Conservation (phyloP, 2,113 vertebrate genomes). For the Phylloscopus trochilus region DNA sequence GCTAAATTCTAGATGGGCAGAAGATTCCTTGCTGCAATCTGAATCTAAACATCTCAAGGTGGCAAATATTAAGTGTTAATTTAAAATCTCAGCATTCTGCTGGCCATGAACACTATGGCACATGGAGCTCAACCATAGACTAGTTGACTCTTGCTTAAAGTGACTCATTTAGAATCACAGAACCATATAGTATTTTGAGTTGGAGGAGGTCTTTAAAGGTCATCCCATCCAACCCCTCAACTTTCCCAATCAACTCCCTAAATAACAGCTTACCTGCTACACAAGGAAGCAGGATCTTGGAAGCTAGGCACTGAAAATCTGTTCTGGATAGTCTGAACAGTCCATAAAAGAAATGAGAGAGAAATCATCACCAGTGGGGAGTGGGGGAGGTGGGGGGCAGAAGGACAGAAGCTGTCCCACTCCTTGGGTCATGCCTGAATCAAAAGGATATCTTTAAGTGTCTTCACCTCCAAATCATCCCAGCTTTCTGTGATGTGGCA, state of each 20-base stretch:
- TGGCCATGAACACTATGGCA: not conserved
- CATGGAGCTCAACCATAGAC: not conserved
- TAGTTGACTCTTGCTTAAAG: not conserved
- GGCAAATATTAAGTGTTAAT: not conserved
- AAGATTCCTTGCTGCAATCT: not conserved
- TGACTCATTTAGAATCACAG: not conserved
- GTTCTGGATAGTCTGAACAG: not conserved
- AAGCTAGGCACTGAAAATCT: not conserved
- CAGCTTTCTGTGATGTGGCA: not conserved
- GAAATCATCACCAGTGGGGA: not conserved
- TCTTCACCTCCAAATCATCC: not conserved
- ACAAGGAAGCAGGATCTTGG: not conserved
- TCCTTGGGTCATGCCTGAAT: not conserved
- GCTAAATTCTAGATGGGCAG: not conserved
- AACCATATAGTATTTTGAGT: not conserved
- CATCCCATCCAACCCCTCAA: fast-evolving
- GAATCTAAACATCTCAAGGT: not conserved
- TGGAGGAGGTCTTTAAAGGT: not conserved
- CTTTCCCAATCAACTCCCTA: fast-evolving
- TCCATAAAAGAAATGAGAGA: not conserved
- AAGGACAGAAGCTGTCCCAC: not conserved
- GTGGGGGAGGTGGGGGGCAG: not conserved
- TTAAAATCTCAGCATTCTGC: not conserved
- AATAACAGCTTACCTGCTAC: not conserved
- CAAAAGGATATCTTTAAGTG: not conserved